Conservation (phyloP, 2,113 vertebrate species). For the Pachypanchax playfairii region DNA sequence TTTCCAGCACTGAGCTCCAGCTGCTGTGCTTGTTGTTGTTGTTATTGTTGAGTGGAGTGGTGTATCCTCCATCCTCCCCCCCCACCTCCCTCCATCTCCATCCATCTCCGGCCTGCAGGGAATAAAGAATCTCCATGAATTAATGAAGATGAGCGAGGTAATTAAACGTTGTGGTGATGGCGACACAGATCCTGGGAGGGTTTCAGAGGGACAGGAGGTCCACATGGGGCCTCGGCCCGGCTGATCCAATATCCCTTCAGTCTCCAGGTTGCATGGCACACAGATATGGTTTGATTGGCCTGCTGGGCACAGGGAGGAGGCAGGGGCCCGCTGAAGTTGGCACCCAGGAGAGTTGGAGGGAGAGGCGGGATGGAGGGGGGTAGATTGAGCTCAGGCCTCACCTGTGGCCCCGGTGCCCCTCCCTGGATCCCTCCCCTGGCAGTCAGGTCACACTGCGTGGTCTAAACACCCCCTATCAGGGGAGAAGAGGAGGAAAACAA, state of each 20-base stretch:
- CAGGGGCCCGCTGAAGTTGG: conserved; percentile 62
- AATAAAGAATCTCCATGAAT: conserved; percentile 87
- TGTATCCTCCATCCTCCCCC: conserved; percentile 38
- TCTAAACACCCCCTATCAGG: conserved; percentile 79
- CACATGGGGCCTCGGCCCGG: conserved; percentile 72
- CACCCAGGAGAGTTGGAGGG: conserved; percentile 70
- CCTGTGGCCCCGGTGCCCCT: conserved; percentile 86
- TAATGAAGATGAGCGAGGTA: conserved; percentile 92
- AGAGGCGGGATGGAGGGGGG: conserved; percentile 63
- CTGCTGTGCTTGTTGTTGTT: conserved; percentile 50
- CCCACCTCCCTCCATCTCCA: conserved; percentile 15
- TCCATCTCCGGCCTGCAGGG: conserved; percentile 82
- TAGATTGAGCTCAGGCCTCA: conserved; percentile 84
- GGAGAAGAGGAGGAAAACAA: conserved; percentile 73
- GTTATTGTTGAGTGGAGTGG: conserved; percentile 60
- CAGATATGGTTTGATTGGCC: conserved; percentile 90
- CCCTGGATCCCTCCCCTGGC: conserved; percentile 82
- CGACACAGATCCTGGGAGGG: conserved; percentile 88
- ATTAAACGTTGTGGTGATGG: conserved; percentile 88
- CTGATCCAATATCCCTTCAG: conserved; percentile 43
- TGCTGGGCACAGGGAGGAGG: conserved; percentile 83
- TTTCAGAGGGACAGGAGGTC: conserved; percentile 86
- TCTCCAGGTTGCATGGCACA: conserved; percentile 82
- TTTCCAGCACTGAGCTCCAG: conserved; percentile 36
- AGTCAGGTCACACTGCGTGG: conserved; percentile 81